These are phyloP conservation scores for Threskiornis aethiopicus DNA, from an alignment of 2,797 vertebrate species.

Conservation along the genomic window DNA sequence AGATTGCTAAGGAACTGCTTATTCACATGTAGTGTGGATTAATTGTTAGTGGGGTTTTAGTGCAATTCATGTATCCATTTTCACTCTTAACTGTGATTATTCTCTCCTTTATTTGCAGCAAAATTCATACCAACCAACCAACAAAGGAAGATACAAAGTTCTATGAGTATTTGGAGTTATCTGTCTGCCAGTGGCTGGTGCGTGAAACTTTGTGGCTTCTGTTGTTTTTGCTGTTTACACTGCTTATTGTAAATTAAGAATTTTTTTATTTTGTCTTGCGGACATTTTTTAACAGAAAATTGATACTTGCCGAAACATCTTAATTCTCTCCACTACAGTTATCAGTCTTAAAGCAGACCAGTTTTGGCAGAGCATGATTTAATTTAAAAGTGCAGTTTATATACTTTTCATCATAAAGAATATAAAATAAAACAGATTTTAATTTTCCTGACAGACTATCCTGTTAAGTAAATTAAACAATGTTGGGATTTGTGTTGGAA, in stretches of 20 bases:
- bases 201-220: slow-evolving; percentile 67
- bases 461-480: slow-evolving; percentile 36
- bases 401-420: slow-evolving; percentile 52
- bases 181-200: slow-evolving; percentile 60
- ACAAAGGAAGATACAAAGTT: slow-evolving; percentile 98
- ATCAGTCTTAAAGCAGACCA: slow-evolving; percentile 60
- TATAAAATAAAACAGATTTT: slow-evolving; percentile 55
- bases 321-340: slow-evolving; percentile 49
- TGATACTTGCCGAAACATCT: slow-evolving; percentile 66
- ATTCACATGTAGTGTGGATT: background rate
- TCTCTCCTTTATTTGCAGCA: slow-evolving; percentile 81
- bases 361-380: slow-evolving; percentile 48
- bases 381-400: slow-evolving; percentile 65
- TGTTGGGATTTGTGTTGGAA: slow-evolving; percentile 46
- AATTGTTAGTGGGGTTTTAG: background rate
- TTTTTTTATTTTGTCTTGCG: slow-evolving; percentile 70
- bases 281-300: slow-evolving; percentile 74
- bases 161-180: slow-evolving; percentile 78
- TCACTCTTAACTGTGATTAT: background rate
- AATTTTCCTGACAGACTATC: slow-evolving; percentile 36
- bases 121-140: slow-evolving; percentile 99
- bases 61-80: background rate
- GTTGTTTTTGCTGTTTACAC: slow-evolving; percentile 74
- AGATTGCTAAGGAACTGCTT: background rate
- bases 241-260: slow-evolving; percentile 77